Percentiles rank a stretch among this genome's conserved stretches.
These are phyloP conservation scores for Chelmon rostratus DNA, from an alignment of 2,797 vertebrate species.

Conservation along the genomic window DNA sequence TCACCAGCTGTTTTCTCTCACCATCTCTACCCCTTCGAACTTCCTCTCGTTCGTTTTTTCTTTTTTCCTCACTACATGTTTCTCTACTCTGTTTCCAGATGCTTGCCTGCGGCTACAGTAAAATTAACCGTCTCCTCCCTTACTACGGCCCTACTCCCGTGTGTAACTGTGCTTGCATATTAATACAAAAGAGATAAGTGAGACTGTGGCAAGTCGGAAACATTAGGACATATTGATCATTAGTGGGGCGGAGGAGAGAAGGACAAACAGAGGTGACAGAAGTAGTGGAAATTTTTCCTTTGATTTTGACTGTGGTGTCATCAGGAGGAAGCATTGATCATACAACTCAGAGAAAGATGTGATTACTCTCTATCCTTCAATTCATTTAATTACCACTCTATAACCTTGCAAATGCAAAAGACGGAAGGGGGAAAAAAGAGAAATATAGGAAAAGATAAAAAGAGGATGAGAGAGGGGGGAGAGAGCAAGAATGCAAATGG, in stretches of 20 bases:
- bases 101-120: conserved; percentile 63
- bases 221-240: conserved; percentile 62
- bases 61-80: conserved; percentile 26
- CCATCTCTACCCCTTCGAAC: conserved; percentile 58
- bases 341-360: conserved; percentile 43
- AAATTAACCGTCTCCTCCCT: conserved; percentile 65
- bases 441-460: conserved; percentile 33
- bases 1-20: conserved; percentile 81
- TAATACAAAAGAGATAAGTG: conserved; percentile 61
- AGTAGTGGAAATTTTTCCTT: conserved; percentile 20
- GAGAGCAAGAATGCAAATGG: conserved; percentile 60
- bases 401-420: conserved; percentile 55
- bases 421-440: not conserved
- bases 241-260: conserved; percentile 1
- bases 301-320: conserved; percentile 34
- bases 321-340: conserved; percentile 41
- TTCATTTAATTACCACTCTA: conserved; percentile 67
- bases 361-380: conserved; percentile 43
- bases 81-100: conserved; percentile 58
- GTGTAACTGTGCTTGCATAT: conserved; percentile 70
- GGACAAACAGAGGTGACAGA: conserved; percentile 29
- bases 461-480: not conserved
- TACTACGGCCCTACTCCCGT: conserved; percentile 22
- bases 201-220: conserved; percentile 48
- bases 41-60: conserved; percentile 34